Evolutionary conservation across 2,888 invertebrate species (phyloP).

Genomic region (Drosophila vallismaia): DNA sequence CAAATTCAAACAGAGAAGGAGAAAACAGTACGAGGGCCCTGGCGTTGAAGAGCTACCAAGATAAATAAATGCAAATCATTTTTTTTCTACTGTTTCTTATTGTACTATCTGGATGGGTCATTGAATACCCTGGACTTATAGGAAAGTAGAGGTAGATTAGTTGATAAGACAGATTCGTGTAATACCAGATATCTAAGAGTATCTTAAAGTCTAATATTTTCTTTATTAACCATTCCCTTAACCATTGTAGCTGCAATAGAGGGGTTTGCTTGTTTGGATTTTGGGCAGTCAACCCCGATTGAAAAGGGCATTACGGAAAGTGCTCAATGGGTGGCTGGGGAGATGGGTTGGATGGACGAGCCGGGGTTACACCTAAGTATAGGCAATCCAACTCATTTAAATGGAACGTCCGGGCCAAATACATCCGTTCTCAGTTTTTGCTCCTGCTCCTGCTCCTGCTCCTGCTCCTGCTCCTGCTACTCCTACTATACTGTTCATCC

Average conservation of each 20-base stretch:
- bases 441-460: background rate
- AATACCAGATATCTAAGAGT: background rate
- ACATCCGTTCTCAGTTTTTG: constrained; percentile 23
- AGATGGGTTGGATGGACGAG: constrained; percentile 14
- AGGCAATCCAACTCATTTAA: constrained; percentile 60
- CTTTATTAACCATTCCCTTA: no score
- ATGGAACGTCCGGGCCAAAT: constrained; percentile 38
- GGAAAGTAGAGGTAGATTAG: background rate
- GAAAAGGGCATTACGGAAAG: constrained; percentile 25
- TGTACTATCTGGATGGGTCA: constrained; percentile 10
- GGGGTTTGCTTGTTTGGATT: constrained; percentile 52
- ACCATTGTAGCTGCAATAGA: constrained; percentile 17
- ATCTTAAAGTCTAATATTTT: background rate
- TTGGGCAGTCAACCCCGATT: constrained; percentile 21
- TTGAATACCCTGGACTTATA: constrained; percentile 4
- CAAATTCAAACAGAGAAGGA: constrained; percentile 27
- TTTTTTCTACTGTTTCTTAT: constrained; percentile 34
- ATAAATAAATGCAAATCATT: constrained; percentile 76
- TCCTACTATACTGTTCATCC: constrained; percentile 17
- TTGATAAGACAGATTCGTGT: background rate
- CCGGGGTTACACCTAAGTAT: constrained; percentile 44
- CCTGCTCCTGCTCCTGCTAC: no score
- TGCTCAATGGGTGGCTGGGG: constrained; percentile 11
- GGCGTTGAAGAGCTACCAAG: constrained; percentile 37
- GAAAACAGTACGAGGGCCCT: background rate